A percentile compares a stretch with the other conserved stretches of the same genome.
Conservation (phyloP, 2,888 invertebrate genomes). For the Malthinus seriepunctatus region DNA sequence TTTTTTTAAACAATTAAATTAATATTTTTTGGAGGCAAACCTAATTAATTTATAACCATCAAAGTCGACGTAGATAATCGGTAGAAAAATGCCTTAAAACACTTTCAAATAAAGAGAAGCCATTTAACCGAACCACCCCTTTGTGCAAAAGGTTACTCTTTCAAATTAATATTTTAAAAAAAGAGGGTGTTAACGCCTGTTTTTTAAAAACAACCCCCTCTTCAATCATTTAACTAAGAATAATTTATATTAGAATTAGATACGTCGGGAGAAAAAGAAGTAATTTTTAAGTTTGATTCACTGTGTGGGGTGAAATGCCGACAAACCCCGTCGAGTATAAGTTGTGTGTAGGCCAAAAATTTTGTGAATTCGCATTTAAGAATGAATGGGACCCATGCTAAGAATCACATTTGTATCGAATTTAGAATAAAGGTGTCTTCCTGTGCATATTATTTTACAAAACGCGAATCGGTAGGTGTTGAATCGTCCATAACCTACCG, state of each 20-base stretch:
- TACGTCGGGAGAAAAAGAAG: background rate
- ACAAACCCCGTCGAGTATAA: slow-evolving; percentile 18
- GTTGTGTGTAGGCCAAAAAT: slow-evolving; percentile 19
- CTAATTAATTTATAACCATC: slow-evolving; percentile 6
- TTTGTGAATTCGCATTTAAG: slow-evolving; percentile 24
- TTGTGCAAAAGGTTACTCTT: slow-evolving; percentile 22
- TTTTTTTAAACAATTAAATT: slow-evolving; percentile 3
- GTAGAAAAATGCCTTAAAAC: slow-evolving; percentile 15
- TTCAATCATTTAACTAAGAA: slow-evolving; percentile 18
- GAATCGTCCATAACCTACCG: slow-evolving; percentile 34
- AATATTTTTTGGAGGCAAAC: background rate
- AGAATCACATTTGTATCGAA: slow-evolving; percentile 37
- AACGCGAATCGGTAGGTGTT: slow-evolving; percentile 26
- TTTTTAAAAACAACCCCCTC: slow-evolving; percentile 31
- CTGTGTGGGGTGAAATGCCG: slow-evolving; percentile 17
- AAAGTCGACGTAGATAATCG: slow-evolving; percentile 4
- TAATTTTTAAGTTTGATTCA: background rate
- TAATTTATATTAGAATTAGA: background rate
- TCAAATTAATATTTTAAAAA: slow-evolving; percentile 31
- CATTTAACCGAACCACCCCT: slow-evolving; percentile 18
- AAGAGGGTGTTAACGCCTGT: slow-evolving; percentile 31
- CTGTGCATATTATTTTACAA: slow-evolving; percentile 31
- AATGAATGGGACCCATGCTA: slow-evolving; percentile 33
- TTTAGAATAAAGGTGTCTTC: slow-evolving; percentile 32
- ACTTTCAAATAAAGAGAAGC: slow-evolving; percentile 19